A percentile compares a stretch with the other conserved stretches of the same genome.
Evolutionary conservation across 2,888 invertebrate genomes (phyloP).

Genomic region (Endomychus coccineus): DNA sequence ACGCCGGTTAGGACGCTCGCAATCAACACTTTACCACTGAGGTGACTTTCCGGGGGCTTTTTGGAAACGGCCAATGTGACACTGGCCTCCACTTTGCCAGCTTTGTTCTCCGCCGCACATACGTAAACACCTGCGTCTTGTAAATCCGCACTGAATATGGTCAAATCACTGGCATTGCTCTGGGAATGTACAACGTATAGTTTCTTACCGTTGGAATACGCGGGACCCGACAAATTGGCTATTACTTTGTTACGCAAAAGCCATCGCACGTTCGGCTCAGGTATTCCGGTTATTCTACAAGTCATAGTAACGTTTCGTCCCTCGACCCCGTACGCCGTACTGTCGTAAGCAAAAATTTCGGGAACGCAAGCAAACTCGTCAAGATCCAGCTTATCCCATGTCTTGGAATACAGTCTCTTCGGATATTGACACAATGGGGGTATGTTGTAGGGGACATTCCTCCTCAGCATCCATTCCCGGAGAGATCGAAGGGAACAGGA

Average conservation of each 20-base stretch:
- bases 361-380: slow-evolving; percentile 77
- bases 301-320: slow-evolving; percentile 67
- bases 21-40: slow-evolving; percentile 55
- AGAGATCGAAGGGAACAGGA: slow-evolving; percentile 67
- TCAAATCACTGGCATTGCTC: slow-evolving; percentile 64
- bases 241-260: slow-evolving; percentile 61
- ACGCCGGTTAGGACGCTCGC: slow-evolving; percentile 62
- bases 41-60: slow-evolving; percentile 52
- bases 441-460: slow-evolving; percentile 66
- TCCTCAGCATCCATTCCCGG: slow-evolving; percentile 69
- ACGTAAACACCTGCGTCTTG: slow-evolving; percentile 71
- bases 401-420: slow-evolving; percentile 52
- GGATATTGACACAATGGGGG: slow-evolving; percentile 67
- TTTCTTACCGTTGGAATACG: slow-evolving; percentile 49
- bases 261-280: slow-evolving; percentile 68
- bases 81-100: slow-evolving; percentile 67
- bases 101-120: slow-evolving; percentile 74
- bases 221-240: slow-evolving; percentile 52
- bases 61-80: slow-evolving; percentile 65
- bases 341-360: slow-evolving; percentile 55
- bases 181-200: slow-evolving; percentile 59
- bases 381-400: slow-evolving; percentile 69
- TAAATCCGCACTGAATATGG: slow-evolving; percentile 62
- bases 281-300: slow-evolving; percentile 62
- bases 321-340: slow-evolving; percentile 58